phyloP scores from a whole-genome alignment of 1,140 invertebrate genomes.

The Platorchestia sp. region DNA sequence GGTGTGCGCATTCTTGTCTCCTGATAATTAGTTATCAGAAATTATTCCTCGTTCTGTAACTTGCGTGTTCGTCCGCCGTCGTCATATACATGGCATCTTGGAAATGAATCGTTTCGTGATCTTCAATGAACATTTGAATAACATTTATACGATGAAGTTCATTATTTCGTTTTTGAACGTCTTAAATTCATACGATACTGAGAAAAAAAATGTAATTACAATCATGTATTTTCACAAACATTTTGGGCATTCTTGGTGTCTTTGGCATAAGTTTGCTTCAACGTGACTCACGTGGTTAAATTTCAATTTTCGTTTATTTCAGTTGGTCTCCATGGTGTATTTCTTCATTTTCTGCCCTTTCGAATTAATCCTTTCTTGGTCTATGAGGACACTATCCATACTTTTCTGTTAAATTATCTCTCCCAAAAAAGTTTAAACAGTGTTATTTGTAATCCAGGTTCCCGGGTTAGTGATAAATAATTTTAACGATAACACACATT shows the following conservation, averaged over 20 bases:
- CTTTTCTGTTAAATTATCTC: background rate
- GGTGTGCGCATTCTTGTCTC: no score
- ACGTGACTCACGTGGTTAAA: background rate
- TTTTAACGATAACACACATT: background rate
- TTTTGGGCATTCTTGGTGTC: background rate
- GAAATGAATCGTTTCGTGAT: background rate
- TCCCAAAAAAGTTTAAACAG: background rate
- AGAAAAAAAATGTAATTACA: background rate
- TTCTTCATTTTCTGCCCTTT: background rate
- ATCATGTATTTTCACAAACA: background rate
- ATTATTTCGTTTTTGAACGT: background rate
- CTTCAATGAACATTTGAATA: background rate
- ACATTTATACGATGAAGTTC: background rate
- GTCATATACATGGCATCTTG: background rate
- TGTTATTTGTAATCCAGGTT: background rate
- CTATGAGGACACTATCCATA: background rate
- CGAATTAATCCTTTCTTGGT: background rate
- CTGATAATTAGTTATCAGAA: no score
- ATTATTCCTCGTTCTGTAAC: background rate
- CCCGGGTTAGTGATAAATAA: background rate
- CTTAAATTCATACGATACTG: background rate
- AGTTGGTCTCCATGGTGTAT: background rate
- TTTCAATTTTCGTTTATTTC: background rate
- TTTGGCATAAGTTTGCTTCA: no score
- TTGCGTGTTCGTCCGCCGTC: background rate